These are phyloP conservation scores for Bombus huntii DNA, from an alignment of 1,140 invertebrate genomes.

Conservation along the genomic window DNA sequence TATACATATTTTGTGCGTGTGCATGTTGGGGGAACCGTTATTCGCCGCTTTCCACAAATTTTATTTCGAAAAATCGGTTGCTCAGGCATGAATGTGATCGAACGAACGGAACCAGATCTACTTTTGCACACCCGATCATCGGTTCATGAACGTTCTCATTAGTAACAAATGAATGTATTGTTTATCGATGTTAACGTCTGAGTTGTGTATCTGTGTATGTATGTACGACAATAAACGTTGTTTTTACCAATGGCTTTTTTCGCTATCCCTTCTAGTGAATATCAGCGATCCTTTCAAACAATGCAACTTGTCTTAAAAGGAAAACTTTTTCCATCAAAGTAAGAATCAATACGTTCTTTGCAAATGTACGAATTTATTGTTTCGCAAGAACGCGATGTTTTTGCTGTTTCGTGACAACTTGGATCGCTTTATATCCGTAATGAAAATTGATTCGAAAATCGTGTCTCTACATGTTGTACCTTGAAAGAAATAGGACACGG, in stretches of 20 bases:
- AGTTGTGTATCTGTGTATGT: constrained; percentile 66
- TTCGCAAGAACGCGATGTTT: too few species aligned
- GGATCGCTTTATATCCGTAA: background rate
- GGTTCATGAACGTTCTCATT: constrained; percentile 3
- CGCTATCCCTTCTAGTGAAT: background rate
- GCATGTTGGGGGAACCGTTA: background rate
- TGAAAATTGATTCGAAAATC: background rate
- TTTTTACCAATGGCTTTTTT: constrained; percentile 54
- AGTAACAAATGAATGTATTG: constrained; percentile 28
- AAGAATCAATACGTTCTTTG: background rate
- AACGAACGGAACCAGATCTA: background rate
- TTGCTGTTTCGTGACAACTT: background rate
- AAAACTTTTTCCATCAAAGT: background rate
- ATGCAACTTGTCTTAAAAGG: too few species aligned
- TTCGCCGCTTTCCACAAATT: background rate
- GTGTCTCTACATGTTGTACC: background rate
- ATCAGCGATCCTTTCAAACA: background rate
- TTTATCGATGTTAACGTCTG: constrained; percentile 51
- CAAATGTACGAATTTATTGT: background rate
- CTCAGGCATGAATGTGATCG: constrained; percentile 6
- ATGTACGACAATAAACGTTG: constrained; percentile 72
- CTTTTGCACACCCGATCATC: background rate
- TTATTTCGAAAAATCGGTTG: background rate
- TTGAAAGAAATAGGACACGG: background rate
- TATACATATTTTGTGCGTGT: constrained; percentile 1